These are phyloP conservation scores for Alca torda DNA, from an alignment of 2,797 vertebrate species.

Conservation along the genomic window DNA sequence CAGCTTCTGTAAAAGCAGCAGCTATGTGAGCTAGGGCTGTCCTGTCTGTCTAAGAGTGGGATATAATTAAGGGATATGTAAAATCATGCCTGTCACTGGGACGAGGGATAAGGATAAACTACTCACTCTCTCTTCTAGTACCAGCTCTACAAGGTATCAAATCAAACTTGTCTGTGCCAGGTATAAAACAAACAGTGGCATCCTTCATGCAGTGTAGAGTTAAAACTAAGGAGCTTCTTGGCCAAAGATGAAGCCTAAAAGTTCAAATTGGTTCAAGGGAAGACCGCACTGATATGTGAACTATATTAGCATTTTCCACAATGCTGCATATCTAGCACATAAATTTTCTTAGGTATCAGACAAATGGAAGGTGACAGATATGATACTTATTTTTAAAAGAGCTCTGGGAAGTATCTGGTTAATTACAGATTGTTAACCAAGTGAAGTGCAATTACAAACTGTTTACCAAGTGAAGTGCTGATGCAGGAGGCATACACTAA, in stretches of 20 bases:
- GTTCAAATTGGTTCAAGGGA: not conserved
- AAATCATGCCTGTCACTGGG: not conserved
- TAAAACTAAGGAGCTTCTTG: not conserved
- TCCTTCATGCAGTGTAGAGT: not conserved
- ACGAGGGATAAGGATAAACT: not conserved
- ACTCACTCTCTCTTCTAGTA: not conserved
- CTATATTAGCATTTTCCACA: not conserved
- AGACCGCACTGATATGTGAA: not conserved
- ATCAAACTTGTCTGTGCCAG: not conserved
- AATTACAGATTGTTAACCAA: not conserved
- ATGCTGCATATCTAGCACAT: not conserved
- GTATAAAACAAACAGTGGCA: not conserved
- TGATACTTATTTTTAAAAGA: not conserved
- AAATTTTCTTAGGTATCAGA: not conserved
- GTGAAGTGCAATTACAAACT: not conserved
- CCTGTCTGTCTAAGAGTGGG: not conserved
- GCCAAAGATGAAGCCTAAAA: not conserved
- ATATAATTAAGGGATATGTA: not conserved
- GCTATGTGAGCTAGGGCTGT: not conserved
- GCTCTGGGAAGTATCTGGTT: not conserved
- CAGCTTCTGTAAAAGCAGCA: not conserved
- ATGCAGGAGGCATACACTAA: not conserved
- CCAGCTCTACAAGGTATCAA: not conserved
- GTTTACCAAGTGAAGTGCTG: not conserved
- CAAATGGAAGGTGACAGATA: not conserved